phyloP scores from a whole-genome alignment of 2,888 invertebrate genomes.

The Polyommatus icarus region DNA sequence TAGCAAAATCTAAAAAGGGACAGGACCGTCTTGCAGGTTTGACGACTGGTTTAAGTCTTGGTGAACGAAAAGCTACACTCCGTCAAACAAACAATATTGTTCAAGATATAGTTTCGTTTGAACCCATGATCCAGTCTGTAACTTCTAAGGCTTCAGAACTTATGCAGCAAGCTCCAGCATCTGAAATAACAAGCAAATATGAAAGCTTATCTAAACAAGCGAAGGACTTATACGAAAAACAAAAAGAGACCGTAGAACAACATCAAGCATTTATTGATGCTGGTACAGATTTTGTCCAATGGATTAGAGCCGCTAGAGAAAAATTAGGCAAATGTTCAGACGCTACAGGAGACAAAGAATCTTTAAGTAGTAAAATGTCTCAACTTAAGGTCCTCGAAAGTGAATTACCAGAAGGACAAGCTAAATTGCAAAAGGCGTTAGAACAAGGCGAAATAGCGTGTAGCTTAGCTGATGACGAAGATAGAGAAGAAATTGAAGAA shows the following conservation, averaged over 20 bases:
- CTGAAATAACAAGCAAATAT: conserved; percentile 95
- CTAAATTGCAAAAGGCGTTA: conserved; percentile 89
- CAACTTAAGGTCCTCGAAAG: conserved; percentile 91
- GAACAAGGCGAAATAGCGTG: conserved; percentile 94
- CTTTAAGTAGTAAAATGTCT: conserved; percentile 90
- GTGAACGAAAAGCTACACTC: conserved; percentile 93
- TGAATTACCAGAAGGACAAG: conserved; percentile 90
- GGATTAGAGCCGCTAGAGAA: conserved; percentile 95
- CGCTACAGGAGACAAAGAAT: conserved; percentile 95
- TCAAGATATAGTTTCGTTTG: conserved; percentile 97
- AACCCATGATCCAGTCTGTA: conserved; percentile 98
- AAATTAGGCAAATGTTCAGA: conserved; percentile 94
- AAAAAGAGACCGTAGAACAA: conserved; percentile 93
- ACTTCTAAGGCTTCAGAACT: conserved; percentile 95
- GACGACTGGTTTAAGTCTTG: conserved; percentile 87
- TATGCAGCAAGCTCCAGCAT: conserved; percentile 93
- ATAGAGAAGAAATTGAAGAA: conserved; percentile 94
- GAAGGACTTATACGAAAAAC: conserved; percentile 92
- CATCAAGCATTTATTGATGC: conserved; percentile 96
- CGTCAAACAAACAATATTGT: conserved; percentile 96
- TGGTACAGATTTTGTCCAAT: conserved; percentile 94
- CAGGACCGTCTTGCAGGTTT: conserved; percentile 84
- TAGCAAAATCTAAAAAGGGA: conserved; percentile 88
- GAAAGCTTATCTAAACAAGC: conserved; percentile 94
- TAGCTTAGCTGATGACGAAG: conserved; percentile 89